phyloP scores from a whole-genome alignment of 1,140 invertebrate species.

The Atta colombica region DNA sequence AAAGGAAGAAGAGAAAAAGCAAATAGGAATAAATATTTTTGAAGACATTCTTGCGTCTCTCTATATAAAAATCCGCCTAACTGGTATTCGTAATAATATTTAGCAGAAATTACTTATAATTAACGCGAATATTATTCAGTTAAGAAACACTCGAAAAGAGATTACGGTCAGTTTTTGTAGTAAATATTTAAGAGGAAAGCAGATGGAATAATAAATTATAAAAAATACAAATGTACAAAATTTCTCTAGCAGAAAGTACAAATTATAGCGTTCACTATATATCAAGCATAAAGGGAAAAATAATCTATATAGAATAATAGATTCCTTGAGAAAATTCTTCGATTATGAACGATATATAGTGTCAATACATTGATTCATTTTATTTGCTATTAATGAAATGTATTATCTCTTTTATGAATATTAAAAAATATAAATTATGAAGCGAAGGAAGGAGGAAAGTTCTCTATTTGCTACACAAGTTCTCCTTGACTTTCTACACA shows the following conservation, averaged over 20 bases:
- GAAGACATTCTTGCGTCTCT: constrained; percentile 6
- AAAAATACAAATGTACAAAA: constrained; percentile 6
- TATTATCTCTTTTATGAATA: constrained; percentile 31
- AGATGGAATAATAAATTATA: constrained; percentile 1
- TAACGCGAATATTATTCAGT: not conserved
- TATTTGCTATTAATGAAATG: constrained; percentile 38
- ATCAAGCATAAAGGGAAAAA: constrained; percentile 1
- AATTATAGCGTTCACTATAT: not conserved
- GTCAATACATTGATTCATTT: constrained; percentile 35
- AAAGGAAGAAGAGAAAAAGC: not conserved
- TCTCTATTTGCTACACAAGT: constrained; percentile 43
- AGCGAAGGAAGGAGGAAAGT: constrained; percentile 59
- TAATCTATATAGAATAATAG: not conserved
- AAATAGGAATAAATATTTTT: not conserved
- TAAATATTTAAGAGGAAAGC: not conserved
- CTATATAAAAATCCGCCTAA: constrained; percentile 6
- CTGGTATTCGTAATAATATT: constrained; percentile 2
- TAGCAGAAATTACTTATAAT: not conserved
- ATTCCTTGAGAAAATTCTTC: constrained; percentile 15
- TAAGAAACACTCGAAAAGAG: constrained; percentile 13
- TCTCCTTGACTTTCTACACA: constrained; percentile 34
- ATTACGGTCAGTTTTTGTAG: not conserved
- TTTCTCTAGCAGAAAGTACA: constrained; percentile 27
- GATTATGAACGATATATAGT: constrained; percentile 31
- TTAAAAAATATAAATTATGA: constrained; percentile 56